phyloP scores from a whole-genome alignment of 23 tunicate genomes.

The Styela plicata region DNA sequence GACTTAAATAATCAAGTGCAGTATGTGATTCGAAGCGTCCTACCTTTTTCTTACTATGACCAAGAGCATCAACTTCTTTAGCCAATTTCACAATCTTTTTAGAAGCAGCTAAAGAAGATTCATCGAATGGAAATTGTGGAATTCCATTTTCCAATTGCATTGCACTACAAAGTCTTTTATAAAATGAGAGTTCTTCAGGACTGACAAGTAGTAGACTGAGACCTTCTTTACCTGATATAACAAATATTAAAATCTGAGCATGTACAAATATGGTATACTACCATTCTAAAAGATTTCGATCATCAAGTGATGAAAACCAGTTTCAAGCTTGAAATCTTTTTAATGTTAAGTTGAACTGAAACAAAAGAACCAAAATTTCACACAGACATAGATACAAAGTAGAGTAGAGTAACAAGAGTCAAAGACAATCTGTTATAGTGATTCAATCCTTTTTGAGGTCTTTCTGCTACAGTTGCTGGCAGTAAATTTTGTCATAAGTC shows the following conservation, averaged over 20 bases:
- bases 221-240: slow-evolving; percentile 67
- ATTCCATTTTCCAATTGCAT: slow-evolving; percentile 64
- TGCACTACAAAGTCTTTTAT: slow-evolving; percentile 59
- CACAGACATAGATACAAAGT: too few species aligned
- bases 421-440: too few species aligned
- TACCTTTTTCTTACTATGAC: slow-evolving; percentile 72
- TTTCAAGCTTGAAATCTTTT: too few species aligned
- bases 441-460: too few species aligned
- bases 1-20: too few species aligned
- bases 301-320: too few species aligned
- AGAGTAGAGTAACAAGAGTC: too few species aligned
- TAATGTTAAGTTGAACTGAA: too few species aligned
- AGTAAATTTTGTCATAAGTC: too few species aligned
- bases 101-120: slow-evolving; percentile 40
- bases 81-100: slow-evolving; percentile 65
- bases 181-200: slow-evolving; percentile 52
- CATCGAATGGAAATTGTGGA: slow-evolving; percentile 42
- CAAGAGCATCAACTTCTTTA: slow-evolving; percentile 52
- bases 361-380: too few species aligned
- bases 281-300: too few species aligned
- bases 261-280: background rate
- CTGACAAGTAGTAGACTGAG: slow-evolving; percentile 57
- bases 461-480: too few species aligned
- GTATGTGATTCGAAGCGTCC: background rate
- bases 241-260: background rate